Percentiles rank a stretch among this genome's conserved stretches.
Evolutionary conservation across 2,888 invertebrate species (phyloP).

Genomic region (Eristalis intricaria): DNA sequence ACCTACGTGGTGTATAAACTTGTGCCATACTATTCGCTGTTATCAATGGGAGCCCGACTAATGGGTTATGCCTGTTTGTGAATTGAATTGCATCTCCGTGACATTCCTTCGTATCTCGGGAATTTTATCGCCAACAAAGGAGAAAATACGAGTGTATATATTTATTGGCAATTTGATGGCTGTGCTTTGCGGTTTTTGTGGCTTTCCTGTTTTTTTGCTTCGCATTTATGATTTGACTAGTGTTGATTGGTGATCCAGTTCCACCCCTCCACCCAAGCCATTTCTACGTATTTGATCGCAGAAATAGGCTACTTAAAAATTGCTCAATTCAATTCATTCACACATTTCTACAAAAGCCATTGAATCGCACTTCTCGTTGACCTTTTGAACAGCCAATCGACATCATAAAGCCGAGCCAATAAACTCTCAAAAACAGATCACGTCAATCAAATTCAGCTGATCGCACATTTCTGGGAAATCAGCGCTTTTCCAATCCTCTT

Average conservation of each 20-base stretch:
- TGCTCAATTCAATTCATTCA: neutral
- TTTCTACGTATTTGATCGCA: no score
- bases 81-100: constrained; percentile 10
- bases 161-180: constrained; percentile 2
- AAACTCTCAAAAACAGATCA: neutral
- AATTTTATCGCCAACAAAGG: neutral
- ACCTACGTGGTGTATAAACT: neutral
- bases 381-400: neutral
- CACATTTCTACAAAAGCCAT: neutral
- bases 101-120: constrained; percentile 16
- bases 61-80: constrained; percentile 11
- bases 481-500: neutral
- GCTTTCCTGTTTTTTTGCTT: neutral
- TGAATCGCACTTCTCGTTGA: neutral
- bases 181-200: neutral
- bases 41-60: constrained; percentile 4
- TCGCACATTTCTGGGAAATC: neutral
- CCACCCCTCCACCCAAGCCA: no score
- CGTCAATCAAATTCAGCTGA: neutral
- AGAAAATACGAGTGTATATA: neutral
- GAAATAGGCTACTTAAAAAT: no score
- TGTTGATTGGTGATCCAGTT: no score
- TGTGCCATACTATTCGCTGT: neutral
- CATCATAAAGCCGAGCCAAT: neutral
- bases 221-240: neutral